Evolutionary conservation across 2,797 vertebrate species (phyloP).

Genomic region (Phataginus tricuspis): DNA sequence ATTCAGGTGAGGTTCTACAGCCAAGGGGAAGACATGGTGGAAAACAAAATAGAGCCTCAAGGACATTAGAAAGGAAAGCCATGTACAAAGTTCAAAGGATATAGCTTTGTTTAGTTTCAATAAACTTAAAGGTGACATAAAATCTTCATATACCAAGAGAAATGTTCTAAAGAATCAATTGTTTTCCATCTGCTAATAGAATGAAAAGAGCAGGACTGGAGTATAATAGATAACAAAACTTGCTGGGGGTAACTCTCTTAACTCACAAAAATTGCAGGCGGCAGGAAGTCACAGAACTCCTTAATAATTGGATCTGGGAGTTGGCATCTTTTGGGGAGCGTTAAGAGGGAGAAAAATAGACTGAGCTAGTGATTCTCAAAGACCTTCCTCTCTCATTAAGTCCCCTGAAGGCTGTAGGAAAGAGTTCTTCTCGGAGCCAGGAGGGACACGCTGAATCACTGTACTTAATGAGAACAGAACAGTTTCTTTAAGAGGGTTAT

Average conservation of each 20-base stretch:
- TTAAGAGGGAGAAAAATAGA: background rate
- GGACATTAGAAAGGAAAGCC: background rate
- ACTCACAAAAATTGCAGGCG: background rate
- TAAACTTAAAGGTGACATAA: slow-evolving; percentile 7
- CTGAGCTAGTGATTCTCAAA: background rate
- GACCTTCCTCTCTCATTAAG: slow-evolving; percentile 1
- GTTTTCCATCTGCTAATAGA: background rate
- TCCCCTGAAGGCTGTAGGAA: background rate
- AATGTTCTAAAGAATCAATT: background rate
- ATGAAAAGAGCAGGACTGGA: background rate
- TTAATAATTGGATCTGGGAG: background rate
- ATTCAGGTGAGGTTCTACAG: background rate
- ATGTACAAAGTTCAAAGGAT: background rate
- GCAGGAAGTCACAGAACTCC: background rate
- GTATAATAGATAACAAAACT: background rate
- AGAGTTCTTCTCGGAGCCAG: background rate
- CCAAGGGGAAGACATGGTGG: background rate
- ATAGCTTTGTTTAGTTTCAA: background rate
- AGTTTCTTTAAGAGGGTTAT: background rate
- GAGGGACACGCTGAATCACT: background rate
- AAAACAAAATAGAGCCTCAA: background rate
- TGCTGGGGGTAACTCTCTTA: background rate
- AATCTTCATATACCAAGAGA: background rate
- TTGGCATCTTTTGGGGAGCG: background rate
- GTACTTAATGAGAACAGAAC: background rate